These are phyloP conservation scores for Trilocha varians DNA, from an alignment of 2,888 invertebrate genomes.

Conservation along the genomic window DNA sequence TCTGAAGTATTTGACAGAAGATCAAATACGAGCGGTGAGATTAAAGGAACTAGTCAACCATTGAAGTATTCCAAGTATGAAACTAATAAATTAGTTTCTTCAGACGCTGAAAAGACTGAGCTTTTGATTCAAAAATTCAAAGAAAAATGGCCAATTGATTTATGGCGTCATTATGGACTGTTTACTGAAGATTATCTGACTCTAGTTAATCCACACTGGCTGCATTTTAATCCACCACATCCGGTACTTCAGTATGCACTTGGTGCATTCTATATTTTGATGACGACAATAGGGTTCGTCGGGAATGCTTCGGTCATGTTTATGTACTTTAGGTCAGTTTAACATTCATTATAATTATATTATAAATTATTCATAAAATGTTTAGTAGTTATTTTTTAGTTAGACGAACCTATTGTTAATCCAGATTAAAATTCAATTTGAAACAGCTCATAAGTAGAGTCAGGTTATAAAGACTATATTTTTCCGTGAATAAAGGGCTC, in stretches of 20 bases:
- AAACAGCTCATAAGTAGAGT: no score
- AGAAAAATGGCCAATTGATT: conserved; percentile 48
- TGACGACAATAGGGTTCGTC: conserved; percentile 75
- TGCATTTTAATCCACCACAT: conserved; percentile 76
- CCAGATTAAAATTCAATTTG: no score
- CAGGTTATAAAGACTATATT: no score
- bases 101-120: conserved; percentile 3
- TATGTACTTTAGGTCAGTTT: conserved; percentile 79
- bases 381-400: no score
- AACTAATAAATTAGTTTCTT: conserved; percentile 8
- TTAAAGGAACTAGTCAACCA: conserved; percentile 9
- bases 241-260: conserved; percentile 72
- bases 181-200: conserved; percentile 72
- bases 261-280: conserved; percentile 74
- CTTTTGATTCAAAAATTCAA: conserved; percentile 37
- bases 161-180: conserved; percentile 69
- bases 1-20: conserved; percentile 14
- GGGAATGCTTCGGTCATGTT: conserved; percentile 81
- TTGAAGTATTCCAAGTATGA: conserved; percentile 11
- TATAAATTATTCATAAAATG: no score
- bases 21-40: background rate
- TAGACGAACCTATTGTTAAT: no score
- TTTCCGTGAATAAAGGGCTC: no score
- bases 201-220: conserved; percentile 80
- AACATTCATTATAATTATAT: background rate